Evolutionary conservation across 1,140 invertebrate species (phyloP), one percentile per base, ranked within the genome.

Genomic region (Wasmannia auropunctata): DNA sequence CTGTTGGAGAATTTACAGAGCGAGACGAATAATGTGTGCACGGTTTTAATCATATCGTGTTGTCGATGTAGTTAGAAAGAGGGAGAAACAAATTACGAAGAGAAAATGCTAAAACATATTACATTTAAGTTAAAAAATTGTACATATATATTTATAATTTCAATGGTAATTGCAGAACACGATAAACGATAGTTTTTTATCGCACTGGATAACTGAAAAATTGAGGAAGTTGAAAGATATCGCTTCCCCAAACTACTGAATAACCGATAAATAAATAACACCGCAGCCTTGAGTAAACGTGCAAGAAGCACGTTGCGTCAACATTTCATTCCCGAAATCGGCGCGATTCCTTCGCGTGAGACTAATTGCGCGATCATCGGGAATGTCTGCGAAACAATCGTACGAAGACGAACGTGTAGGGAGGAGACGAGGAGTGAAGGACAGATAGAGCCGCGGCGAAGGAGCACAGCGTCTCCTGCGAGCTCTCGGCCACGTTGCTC

Each of bases 331-430:
- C 19, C 67, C 49, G 40, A 79, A 79, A 65, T 79, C 60, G 75
- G 19, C 75, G 43, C 43, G 28, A 81, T 81, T 72, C 7, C 51
- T 56, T 81, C 79, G 79, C 79, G 51, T 56, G 67, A 72, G 80
- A 83, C 87, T 88, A 89, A 89, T 89, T 89, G 88, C 87, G 31
- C 77, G 88, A 89, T 88, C 70, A 74, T 80, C 34, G 62, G 77
- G 43, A 86, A 88, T 88, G 74, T 72, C 65, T 75, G 87, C 75
- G 88, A 72, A 88, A 89, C 88, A 88, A 89, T 89, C 58, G 81
- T 46, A 65, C 72, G 56, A 46, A 34, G 46, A 7, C 19, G 65
- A 46, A 14, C 31, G n/a, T n/a, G 60, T 63, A 25, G 31, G 54
- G 10, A 22, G 25, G 25, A n/a, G 56, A 19, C 31, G 28, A 43